Conservation (phyloP, 2,888 invertebrate species). For the Chouioia cunea region DNA sequence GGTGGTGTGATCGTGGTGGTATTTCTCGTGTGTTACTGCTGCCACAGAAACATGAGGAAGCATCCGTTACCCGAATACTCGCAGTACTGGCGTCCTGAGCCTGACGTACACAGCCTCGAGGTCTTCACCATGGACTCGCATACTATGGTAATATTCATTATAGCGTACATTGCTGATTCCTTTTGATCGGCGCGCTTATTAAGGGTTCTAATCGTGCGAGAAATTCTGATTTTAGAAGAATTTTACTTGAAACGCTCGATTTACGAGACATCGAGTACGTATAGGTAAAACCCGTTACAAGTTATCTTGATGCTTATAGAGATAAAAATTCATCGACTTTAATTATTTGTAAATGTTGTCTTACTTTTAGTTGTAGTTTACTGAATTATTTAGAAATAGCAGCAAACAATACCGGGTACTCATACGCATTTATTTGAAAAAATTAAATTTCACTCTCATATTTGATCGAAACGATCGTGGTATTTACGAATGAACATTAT, state of each 20-base stretch:
- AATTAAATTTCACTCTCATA: too few species aligned
- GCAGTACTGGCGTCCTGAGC: slow-evolving; percentile 70
- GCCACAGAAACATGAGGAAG: slow-evolving; percentile 74
- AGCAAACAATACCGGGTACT: too few species aligned
- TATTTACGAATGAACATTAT: too few species aligned
- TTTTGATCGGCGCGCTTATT: slow-evolving; percentile 12
- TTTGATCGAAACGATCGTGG: too few species aligned
- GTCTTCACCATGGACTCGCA: slow-evolving; percentile 72
- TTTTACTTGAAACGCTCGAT: slow-evolving; percentile 19
- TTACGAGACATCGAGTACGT: too few species aligned
- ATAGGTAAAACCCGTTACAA: too few species aligned
- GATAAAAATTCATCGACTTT: too few species aligned
- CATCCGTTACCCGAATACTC: slow-evolving; percentile 67
- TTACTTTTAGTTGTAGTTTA: too few species aligned
- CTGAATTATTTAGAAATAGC: too few species aligned
- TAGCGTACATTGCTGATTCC: neutral
- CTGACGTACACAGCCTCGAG: slow-evolving; percentile 70
- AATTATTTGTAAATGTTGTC: too few species aligned
- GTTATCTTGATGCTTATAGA: too few species aligned
- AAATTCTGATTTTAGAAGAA: neutral
- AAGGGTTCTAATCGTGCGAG: slow-evolving; percentile 7
- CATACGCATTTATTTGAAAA: too few species aligned
- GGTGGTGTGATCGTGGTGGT: slow-evolving; percentile 83
- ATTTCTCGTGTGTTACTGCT: slow-evolving; percentile 82
- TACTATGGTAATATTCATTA: slow-evolving; percentile 56